Conservation (phyloP, 2,797 vertebrate genomes). For the Dendrocincla fuliginosa region DNA sequence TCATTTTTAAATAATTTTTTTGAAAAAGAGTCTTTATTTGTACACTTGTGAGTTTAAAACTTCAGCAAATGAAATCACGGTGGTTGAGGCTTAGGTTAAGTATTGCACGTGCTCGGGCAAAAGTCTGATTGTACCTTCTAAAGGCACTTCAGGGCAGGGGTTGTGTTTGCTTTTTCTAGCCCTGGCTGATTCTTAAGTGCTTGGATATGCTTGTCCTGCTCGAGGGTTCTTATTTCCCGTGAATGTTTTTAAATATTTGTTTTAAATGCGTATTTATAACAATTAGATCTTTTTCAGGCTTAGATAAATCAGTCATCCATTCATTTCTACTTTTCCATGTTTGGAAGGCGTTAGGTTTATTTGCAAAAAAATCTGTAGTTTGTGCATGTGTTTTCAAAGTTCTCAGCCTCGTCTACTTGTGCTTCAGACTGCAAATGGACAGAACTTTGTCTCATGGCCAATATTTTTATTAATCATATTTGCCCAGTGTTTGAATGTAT, state of each 20-base stretch:
- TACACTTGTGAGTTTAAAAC: accelerated
- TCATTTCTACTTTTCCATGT: neutral
- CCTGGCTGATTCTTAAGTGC: neutral
- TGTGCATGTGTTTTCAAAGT: neutral
- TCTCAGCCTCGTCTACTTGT: neutral
- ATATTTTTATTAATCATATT: neutral
- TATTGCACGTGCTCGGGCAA: neutral
- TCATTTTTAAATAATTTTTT: neutral
- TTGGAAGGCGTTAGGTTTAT: accelerated
- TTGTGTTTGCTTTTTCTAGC: neutral
- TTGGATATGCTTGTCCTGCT: neutral
- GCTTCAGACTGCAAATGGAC: neutral
- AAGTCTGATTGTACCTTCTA: neutral
- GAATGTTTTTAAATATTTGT: accelerated
- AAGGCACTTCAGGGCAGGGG: neutral
- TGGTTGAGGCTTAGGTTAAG: neutral
- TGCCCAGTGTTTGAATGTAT: neutral
- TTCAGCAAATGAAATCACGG: neutral
- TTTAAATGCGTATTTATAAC: neutral
- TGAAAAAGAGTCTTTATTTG: neutral
- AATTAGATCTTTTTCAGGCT: neutral
- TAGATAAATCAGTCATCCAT: neutral
- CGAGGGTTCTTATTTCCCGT: accelerated
- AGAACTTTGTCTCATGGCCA: neutral
- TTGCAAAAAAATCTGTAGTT: accelerated